Evolutionary conservation across 1,140 invertebrate genomes (phyloP).

Genomic region (Lucilia cuprina): DNA sequence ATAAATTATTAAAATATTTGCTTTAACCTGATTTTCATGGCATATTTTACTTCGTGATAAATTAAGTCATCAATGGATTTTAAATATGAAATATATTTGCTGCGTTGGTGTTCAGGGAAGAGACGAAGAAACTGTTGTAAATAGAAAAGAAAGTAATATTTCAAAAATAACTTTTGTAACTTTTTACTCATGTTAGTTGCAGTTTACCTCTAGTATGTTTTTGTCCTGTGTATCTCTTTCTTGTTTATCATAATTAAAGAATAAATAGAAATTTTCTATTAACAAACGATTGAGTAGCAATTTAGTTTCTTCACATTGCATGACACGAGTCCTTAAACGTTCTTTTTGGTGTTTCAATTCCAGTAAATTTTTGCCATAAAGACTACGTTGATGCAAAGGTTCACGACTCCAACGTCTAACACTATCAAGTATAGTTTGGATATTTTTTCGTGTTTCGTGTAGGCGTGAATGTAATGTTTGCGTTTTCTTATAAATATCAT

Average conservation of each 20-base stretch:
- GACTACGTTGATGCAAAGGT: slow-evolving; percentile 68
- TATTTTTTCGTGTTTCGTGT: slow-evolving; percentile 68
- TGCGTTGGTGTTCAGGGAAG: slow-evolving; percentile 52
- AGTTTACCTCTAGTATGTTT: slow-evolving; percentile 51
- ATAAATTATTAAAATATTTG: not conserved
- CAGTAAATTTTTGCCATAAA: slow-evolving; percentile 67
- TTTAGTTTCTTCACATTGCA: slow-evolving; percentile 65
- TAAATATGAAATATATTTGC: slow-evolving; percentile 52
- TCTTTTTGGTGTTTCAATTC: slow-evolving; percentile 67
- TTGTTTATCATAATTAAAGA: slow-evolving; percentile 62
- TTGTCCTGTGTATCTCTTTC: slow-evolving; percentile 42
- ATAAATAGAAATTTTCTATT: slow-evolving; percentile 68
- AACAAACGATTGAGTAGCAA: slow-evolving; percentile 68
- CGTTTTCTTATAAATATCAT: slow-evolving; percentile 49
- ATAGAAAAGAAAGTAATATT: not conserved
- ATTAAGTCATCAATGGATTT: slow-evolving; percentile 53
- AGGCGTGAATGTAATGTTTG: slow-evolving; percentile 66
- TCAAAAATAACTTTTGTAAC: not conserved
- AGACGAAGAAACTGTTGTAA: slow-evolving; percentile 49
- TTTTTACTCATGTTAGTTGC: not conserved
- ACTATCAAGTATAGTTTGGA: slow-evolving; percentile 60
- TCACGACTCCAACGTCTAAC: slow-evolving; percentile 68
- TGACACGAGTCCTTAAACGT: slow-evolving; percentile 55
- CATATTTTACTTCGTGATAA: slow-evolving; percentile 49
- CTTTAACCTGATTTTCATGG: slow-evolving; percentile 56